A percentile compares a stretch with the other conserved stretches of the same genome.
phyloP scores from a whole-genome alignment of 2,113 vertebrate genomes.

The Cyanoramphus novaezelandiae region DNA sequence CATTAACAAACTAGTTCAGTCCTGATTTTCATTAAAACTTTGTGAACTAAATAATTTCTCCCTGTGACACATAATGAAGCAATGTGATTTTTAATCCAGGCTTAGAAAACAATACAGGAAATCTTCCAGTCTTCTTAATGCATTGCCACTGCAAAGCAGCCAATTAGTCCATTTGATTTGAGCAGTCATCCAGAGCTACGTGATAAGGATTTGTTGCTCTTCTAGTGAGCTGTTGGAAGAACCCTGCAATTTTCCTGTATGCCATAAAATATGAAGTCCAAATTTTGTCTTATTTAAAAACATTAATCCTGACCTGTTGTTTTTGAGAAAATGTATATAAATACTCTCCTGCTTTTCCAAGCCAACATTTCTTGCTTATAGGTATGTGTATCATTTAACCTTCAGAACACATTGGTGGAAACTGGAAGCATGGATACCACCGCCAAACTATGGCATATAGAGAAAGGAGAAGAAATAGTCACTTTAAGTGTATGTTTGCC shows the following conservation, averaged over 20 bases:
- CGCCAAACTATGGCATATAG: constrained; percentile 88
- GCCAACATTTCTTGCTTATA: constrained; percentile 52
- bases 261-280: neutral
- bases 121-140: neutral
- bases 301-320: neutral
- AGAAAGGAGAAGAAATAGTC: constrained; percentile 85
- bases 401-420: constrained; percentile 90
- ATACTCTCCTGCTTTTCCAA: neutral
- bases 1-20: neutral
- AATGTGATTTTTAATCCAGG: neutral
- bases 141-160: neutral
- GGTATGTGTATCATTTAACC: constrained; percentile 94
- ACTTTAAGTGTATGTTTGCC: constrained; percentile 79
- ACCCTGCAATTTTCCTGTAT: neutral
- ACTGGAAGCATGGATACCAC: constrained; percentile 94
- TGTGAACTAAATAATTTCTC: neutral
- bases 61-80: neutral
- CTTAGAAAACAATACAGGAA: neutral
- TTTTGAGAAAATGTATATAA: neutral
- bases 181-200: neutral
- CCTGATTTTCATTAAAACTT: neutral
- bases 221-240: neutral
- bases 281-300: neutral
- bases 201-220: neutral
- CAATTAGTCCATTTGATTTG: neutral